Evolutionary conservation across 2,888 invertebrate genomes (phyloP).

Genomic region (Lamproptera curius): DNA sequence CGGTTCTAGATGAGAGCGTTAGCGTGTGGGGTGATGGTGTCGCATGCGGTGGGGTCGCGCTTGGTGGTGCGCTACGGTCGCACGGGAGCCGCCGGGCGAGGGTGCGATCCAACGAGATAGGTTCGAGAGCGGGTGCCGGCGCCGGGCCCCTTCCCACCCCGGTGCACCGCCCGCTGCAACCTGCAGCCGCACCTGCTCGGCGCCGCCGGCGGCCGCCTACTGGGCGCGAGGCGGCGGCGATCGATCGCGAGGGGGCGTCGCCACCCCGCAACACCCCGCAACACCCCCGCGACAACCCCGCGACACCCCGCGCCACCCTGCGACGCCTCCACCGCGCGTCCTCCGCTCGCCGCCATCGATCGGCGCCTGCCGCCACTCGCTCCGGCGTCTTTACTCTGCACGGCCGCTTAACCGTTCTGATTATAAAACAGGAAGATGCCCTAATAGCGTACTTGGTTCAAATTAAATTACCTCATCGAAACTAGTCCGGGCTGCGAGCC

Average conservation of each 20-base stretch:
- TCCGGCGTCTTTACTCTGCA: not conserved
- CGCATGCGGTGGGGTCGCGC: constrained; percentile 7
- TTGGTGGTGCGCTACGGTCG: constrained; percentile 19
- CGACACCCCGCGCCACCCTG: constrained; percentile 41
- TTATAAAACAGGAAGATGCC: not conserved
- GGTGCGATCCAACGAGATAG: constrained; percentile 23
- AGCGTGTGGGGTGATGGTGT: constrained; percentile 12
- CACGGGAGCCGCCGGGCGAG: constrained; percentile 14
- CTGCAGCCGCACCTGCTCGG: constrained; percentile 30
- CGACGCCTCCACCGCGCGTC: constrained; percentile 35
- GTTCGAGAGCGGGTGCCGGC: constrained; percentile 27
- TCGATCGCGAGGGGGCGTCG: constrained; percentile 57
- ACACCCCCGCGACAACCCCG: constrained; percentile 34
- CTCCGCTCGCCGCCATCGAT: constrained; percentile 41
- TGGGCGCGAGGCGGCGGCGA: constrained; percentile 49
- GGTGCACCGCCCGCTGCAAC: constrained; percentile 33
- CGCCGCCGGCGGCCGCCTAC: constrained; percentile 34
- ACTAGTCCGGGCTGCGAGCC: too few relatives aligned
- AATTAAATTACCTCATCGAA: too few relatives aligned
- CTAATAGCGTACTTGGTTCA: too few relatives aligned
- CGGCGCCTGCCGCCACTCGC: constrained; percentile 1
- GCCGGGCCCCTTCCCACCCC: constrained; percentile 33
- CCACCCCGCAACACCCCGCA: constrained; percentile 37
- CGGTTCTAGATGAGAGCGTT: not conserved
- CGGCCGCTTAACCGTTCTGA: not conserved